Evolutionary conservation across 2,888 invertebrate species (phyloP).

Genomic region (Orchesella flavescens): DNA sequence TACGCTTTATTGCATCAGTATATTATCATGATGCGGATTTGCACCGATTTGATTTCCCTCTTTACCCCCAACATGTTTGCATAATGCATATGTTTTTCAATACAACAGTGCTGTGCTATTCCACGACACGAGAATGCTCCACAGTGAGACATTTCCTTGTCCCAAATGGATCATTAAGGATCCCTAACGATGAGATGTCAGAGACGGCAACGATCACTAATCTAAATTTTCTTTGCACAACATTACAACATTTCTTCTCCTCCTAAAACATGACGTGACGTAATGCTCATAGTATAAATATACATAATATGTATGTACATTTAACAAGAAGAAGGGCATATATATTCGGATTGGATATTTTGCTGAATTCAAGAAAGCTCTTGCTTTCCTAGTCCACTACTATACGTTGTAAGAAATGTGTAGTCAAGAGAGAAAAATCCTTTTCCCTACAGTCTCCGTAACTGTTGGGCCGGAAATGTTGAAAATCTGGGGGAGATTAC

Average conservation of each 20-base stretch:
- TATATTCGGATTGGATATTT: too few relatives aligned
- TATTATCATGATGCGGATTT: too few relatives aligned
- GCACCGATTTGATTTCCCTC: not conserved
- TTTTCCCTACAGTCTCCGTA: not conserved
- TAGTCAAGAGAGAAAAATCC: not conserved
- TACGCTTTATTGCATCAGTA: not conserved
- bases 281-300: not conserved
- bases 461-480: constrained; percentile 1
- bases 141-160: constrained; percentile 9
- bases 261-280: not conserved
- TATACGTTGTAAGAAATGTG: too few relatives aligned
- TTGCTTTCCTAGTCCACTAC: not conserved
- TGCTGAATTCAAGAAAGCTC: not conserved
- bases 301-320: not conserved
- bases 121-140: constrained; percentile 1
- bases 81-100: not conserved
- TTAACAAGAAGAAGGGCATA: not conserved
- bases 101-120: not conserved
- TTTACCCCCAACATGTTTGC: not conserved
- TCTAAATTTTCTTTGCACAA: not conserved
- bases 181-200: constrained; percentile 1
- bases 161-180: constrained; percentile 22
- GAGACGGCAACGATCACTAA: not conserved
- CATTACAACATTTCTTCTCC: not conserved
- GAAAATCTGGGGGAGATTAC: constrained; percentile 9